Evolutionary conservation across 2,888 invertebrate genomes (phyloP), one percentile per base, ranked within the genome.

Genomic region (Cacoxenus indagator): DNA sequence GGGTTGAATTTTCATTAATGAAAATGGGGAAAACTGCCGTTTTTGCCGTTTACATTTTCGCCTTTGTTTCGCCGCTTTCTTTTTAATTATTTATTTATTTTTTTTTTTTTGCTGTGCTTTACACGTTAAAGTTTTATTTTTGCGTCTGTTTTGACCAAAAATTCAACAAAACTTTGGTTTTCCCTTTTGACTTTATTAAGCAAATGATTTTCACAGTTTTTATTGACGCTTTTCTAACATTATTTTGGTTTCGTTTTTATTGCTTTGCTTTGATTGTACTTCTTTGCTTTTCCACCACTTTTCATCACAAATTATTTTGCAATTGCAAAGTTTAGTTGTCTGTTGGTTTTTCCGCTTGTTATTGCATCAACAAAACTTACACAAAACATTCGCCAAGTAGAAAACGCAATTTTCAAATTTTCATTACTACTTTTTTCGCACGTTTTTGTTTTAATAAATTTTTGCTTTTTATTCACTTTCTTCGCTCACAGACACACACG

Each of bases 1-100:
- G 77, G 80, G 80, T 80, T 78, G 80, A 75, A 77, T 80, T 80
- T 77, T 76, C 78, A 82, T 80, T 80, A 80, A 80, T 80, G 75
- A 80, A 80, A 79, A 80, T 80, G 75, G 77, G 78, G 78, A 76
- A 69, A 69, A 68, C 65, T 66, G 65, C 66, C 62, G 61, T 4
- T 54, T 26, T 54, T 54, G 17, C 54, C 29, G 31, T 29, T 27
- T 57, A 14, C 48, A 62, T 70, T 68, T 73, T 69, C 43, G 45
- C 43, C 57, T 45, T 55, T 70, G 48, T 43, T 27, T 64, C 31
- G 22, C 24, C 22, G 61, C 43, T 65, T 37, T 22, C 27, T 11
- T 29, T 70, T 24, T 11, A n/a, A n/a, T 66, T 45, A 17, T 65
- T 61, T 19, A 27, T 17, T 27, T 70, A 19, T 11, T 68, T 48